Percentiles rank a stretch among this genome's conserved stretches.
Evolutionary conservation across 2,797 vertebrate species (phyloP).

Genomic region (Neosalanx taihuensis): DNA sequence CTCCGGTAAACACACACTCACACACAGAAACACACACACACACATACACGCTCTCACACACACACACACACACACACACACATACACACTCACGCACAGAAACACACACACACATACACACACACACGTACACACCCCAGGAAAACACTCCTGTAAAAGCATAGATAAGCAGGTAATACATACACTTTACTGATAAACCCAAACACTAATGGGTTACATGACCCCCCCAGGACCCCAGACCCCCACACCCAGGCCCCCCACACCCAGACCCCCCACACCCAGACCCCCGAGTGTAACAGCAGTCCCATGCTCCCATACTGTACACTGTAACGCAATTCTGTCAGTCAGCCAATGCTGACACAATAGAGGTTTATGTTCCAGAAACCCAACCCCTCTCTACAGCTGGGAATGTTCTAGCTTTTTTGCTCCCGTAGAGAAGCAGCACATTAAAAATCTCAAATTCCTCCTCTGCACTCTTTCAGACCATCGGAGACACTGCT

Average conservation of each 20-base stretch:
- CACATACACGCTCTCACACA: not conserved
- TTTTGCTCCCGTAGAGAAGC: constrained; percentile 45
- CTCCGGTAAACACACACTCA: constrained; percentile 75
- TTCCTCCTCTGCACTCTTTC: not conserved
- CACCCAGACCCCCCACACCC: no score
- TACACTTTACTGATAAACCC: no score
- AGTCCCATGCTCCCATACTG: constrained; percentile 15
- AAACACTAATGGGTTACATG: no score
- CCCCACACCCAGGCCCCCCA: not conserved
- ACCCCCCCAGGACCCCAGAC: no score
- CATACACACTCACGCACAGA: not conserved
- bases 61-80: not conserved
- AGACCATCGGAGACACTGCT: not conserved
- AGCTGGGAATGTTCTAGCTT: constrained; percentile 47
- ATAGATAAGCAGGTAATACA: not conserved
- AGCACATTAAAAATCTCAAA: constrained; percentile 17
- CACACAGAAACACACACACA: not conserved
- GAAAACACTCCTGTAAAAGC: not conserved
- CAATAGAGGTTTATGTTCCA: constrained; percentile 3
- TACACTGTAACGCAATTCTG: not conserved
- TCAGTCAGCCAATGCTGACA: not conserved
- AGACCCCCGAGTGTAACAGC: not conserved
- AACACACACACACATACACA: not conserved
- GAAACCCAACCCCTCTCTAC: constrained; percentile 47
- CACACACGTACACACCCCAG: not conserved